Evolutionary conservation across 2,113 vertebrate genomes (phyloP).

Genomic region (Lipotes vexillifer): DNA sequence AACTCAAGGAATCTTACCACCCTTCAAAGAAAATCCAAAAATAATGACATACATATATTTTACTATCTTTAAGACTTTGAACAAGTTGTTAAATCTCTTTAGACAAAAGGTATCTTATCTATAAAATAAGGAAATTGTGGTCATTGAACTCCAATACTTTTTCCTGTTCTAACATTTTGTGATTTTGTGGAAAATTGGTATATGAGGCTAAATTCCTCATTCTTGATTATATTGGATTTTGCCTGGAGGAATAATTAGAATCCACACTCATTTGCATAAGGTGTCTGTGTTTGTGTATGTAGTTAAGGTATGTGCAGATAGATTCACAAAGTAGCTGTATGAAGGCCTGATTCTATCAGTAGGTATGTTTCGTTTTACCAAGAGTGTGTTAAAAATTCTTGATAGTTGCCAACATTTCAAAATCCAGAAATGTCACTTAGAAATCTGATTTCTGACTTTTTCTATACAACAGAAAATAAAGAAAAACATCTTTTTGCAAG

Average conservation of each 20-base stretch:
- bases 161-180: neutral
- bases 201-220: neutral
- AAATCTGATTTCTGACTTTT: neutral
- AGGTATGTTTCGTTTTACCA: neutral
- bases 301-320: neutral
- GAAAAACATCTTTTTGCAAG: neutral
- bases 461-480: neutral
- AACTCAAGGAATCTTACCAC: neutral
- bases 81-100: slow-evolving; percentile 9
- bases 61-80: neutral
- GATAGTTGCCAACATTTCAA: neutral
- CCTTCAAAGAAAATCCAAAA: neutral
- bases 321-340: neutral
- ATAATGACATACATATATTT: neutral
- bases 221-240: neutral
- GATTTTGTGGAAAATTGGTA: neutral
- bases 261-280: neutral
- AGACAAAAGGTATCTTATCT: neutral
- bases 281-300: neutral
- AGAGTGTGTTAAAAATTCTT: neutral
- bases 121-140: neutral
- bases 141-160: neutral
- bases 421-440: neutral
- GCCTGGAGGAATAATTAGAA: neutral
- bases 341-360: neutral